These are phyloP conservation scores for Pemphigus obesinymphae DNA, from an alignment of 1,140 invertebrate species.

Conservation along the genomic window DNA sequence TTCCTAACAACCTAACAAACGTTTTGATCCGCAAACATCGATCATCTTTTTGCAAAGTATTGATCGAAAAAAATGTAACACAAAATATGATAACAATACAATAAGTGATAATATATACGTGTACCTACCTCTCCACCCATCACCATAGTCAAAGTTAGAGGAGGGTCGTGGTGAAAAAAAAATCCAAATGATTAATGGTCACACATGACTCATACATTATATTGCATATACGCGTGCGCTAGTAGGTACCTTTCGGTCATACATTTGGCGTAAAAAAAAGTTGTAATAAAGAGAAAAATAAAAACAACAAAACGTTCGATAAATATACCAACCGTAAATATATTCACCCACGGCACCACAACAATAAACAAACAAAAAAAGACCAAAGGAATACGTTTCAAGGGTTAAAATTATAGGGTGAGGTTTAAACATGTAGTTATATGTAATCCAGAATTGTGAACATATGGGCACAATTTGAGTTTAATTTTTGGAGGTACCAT, in stretches of 20 bases:
- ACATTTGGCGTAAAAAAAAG: not conserved
- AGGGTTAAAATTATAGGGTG: too few species aligned
- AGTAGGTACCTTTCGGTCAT: not conserved
- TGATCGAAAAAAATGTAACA: not conserved
- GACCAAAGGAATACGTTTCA: too few species aligned
- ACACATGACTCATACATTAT: not conserved
- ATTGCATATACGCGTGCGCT: not conserved
- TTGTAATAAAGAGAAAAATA: not conserved
- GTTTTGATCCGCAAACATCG: not conserved
- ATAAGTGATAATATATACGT: not conserved
- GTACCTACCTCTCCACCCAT: not conserved
- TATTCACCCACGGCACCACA: too few species aligned
- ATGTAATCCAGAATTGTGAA: not conserved
- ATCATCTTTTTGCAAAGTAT: not conserved
- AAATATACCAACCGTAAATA: not conserved
- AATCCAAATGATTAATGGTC: not conserved
- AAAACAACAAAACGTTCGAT: not conserved
- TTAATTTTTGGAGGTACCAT: too few species aligned
- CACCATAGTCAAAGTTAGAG: not conserved
- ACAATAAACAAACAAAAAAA: too few species aligned
- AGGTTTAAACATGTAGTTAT: too few species aligned
- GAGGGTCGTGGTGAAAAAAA: not conserved
- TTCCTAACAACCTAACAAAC: too few species aligned
- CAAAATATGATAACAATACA: not conserved
- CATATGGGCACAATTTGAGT: too few species aligned